phyloP scores from a whole-genome alignment of 2,888 invertebrate species.

The Cephus runcator region DNA sequence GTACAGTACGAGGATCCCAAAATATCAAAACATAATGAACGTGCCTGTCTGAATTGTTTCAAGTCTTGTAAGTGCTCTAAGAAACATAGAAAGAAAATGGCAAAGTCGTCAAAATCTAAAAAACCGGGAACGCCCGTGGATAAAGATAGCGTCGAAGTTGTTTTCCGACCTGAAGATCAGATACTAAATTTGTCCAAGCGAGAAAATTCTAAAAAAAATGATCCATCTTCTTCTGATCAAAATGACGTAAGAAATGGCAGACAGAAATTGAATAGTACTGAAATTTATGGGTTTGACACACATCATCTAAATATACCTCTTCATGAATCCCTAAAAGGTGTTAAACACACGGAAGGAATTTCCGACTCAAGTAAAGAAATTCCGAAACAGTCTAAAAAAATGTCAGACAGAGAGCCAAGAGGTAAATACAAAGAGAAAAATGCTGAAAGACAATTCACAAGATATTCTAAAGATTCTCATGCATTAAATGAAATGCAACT shows the following conservation, averaged over 20 bases:
- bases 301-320: background rate
- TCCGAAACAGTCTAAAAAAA: background rate
- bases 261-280: background rate
- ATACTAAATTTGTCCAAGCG: background rate
- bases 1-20: constrained; percentile 29
- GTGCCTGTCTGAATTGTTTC: background rate
- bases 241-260: background rate
- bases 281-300: background rate
- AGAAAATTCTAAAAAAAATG: background rate
- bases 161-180: background rate
- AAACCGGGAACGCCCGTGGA: background rate
- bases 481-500: background rate
- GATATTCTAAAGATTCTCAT: background rate
- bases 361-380: background rate
- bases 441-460: background rate
- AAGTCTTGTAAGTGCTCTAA: background rate
- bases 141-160: background rate
- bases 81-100: background rate
- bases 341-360: background rate
- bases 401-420: background rate
- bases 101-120: background rate
- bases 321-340: background rate
- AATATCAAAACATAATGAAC: background rate
- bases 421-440: background rate
- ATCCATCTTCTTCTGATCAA: background rate